Evolutionary conservation across 1,140 invertebrate species (phyloP).

Genomic region (Lordiphosa stackelbergi): DNA sequence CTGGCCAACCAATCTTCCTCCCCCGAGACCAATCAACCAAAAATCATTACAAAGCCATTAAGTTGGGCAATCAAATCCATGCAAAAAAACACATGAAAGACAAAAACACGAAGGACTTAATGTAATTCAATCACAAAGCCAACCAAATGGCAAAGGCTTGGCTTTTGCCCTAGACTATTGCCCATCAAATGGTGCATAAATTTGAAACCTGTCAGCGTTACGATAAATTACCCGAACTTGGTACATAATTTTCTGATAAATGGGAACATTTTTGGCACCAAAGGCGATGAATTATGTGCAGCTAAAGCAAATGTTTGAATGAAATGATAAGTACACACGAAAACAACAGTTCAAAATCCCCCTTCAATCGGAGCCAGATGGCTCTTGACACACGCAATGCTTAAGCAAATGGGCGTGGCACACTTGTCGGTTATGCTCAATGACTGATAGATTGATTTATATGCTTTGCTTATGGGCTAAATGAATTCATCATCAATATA

Average conservation of each 20-base stretch:
- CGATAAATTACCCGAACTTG: slow-evolving; percentile 25
- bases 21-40: slow-evolving; percentile 44
- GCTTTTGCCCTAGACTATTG: slow-evolving; percentile 13
- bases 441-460: too few species aligned
- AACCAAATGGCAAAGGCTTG: slow-evolving; percentile 10
- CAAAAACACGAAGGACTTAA: slow-evolving; percentile 18
- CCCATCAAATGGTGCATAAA: slow-evolving; percentile 10
- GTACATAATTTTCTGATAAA: slow-evolving; percentile 44
- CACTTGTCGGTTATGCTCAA: too few species aligned
- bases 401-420: too few species aligned
- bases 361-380: too few species aligned
- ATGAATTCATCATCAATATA: too few species aligned
- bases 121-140: slow-evolving; percentile 51
- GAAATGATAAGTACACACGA: slow-evolving; percentile 39
- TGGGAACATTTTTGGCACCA: neutral
- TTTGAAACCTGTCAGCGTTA: slow-evolving; percentile 19
- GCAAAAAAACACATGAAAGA: slow-evolving; percentile 39
- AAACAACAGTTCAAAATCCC: too few species aligned
- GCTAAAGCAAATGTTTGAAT: slow-evolving; percentile 30
- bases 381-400: too few species aligned
- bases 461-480: too few species aligned
- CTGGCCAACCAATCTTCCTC: slow-evolving; percentile 26
- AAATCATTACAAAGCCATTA: slow-evolving; percentile 68
- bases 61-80: slow-evolving; percentile 53
- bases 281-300: slow-evolving; percentile 17